Percentiles rank a stretch among this genome's conserved stretches.
Conservation (phyloP, 2,888 invertebrate species). For the Leucoptera coffeella region DNA sequence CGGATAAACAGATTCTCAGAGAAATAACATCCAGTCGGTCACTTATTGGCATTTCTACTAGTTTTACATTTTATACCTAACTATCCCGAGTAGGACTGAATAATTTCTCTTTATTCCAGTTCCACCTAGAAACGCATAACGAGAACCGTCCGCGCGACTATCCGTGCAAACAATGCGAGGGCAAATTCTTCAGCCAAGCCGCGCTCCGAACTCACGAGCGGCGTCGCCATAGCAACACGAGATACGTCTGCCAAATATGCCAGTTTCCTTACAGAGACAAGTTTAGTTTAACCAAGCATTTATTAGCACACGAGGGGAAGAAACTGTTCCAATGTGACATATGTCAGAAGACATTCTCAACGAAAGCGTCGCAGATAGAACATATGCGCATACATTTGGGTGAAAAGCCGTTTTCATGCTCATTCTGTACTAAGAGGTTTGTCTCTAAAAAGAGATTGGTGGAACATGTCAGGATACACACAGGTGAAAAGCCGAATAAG, state of each 20-base stretch:
- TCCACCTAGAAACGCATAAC: conserved; percentile 32
- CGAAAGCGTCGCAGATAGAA: conserved; percentile 20
- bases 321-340: conserved; percentile 30
- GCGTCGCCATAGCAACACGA: conserved; percentile 20
- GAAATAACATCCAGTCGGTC: too few species aligned
- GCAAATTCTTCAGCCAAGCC: conserved; percentile 30
- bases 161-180: conserved; percentile 36
- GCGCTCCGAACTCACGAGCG: conserved; percentile 21
- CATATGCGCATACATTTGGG: conserved; percentile 41
- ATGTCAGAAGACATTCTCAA: conserved; percentile 26
- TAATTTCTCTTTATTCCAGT: too few species aligned
- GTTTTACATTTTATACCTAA: too few species aligned
- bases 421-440: conserved; percentile 26
- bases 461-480: conserved; percentile 34
- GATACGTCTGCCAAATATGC: conserved; percentile 35
- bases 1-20: too few species aligned
- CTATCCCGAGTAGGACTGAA: too few species aligned
- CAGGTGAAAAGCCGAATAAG: conserved; percentile 34
- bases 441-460: conserved; percentile 24
- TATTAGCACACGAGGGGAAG: conserved; percentile 29
- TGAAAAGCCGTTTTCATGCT: conserved; percentile 26
- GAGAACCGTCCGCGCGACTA: conserved; percentile 23
- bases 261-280: conserved; percentile 32
- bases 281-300: conserved; percentile 28
- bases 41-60: too few species aligned